Conservation (phyloP, 2,797 vertebrate genomes). For the Todus mexicanus region DNA sequence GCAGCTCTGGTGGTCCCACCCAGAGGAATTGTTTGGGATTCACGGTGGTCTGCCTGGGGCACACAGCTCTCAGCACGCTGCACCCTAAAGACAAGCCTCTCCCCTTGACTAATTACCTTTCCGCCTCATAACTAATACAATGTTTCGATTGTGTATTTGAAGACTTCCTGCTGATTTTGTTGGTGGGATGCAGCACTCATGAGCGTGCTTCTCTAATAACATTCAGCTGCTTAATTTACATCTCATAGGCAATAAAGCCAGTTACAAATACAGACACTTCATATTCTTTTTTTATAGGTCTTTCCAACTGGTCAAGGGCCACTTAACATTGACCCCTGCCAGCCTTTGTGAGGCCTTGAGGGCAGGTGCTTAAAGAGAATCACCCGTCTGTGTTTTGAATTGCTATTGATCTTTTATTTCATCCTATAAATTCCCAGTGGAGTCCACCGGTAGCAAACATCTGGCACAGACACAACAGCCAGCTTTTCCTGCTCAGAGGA, state of each 20-base stretch:
- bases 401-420: slow-evolving; percentile 58
- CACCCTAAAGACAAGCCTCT: neutral
- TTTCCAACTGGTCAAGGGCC: neutral
- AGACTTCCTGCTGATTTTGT: neutral
- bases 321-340: neutral
- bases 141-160: neutral
- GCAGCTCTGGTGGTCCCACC: neutral
- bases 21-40: neutral
- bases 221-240: neutral
- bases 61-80: rapidly evolving
- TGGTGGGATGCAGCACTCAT: neutral
- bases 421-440: neutral
- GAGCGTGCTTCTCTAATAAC: neutral
- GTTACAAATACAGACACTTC: neutral
- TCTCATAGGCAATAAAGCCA: neutral
- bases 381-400: slow-evolving; percentile 40
- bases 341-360: neutral
- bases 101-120: neutral
- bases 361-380: slow-evolving; percentile 33
- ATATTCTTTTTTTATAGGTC: neutral
- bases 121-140: neutral
- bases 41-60: rapidly evolving
- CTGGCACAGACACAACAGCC: neutral
- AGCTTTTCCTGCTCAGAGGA: neutral
- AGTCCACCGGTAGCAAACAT: slow-evolving; percentile 23